phyloP scores from a whole-genome alignment of 2,797 vertebrate genomes.

The Gymnocypris eckloni region DNA sequence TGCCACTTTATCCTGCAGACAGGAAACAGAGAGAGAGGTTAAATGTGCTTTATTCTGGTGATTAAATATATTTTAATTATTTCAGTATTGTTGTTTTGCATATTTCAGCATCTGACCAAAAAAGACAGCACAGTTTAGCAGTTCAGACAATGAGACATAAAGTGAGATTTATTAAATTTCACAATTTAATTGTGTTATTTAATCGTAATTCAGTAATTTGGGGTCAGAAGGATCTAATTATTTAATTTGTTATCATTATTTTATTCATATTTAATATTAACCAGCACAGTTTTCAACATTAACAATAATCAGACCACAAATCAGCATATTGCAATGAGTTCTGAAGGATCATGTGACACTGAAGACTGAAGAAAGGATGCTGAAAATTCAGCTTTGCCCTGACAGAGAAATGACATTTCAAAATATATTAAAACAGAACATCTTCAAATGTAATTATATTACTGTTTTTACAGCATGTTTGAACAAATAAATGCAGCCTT shows the following conservation, averaged over 20 bases:
- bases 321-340: background rate
- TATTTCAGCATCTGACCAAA: slow-evolving; percentile 3
- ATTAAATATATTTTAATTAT: background rate
- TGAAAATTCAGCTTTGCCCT: background rate
- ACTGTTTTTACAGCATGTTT: background rate
- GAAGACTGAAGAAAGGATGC: background rate
- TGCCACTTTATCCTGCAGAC: slow-evolving; percentile 88
- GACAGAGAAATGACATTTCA: too few species aligned
- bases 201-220: background rate
- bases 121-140: background rate
- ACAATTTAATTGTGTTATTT: background rate
- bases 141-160: background rate
- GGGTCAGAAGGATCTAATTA: background rate
- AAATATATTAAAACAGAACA: too few species aligned
- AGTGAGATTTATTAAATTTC: background rate
- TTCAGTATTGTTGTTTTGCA: background rate
- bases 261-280: too few species aligned
- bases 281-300: background rate
- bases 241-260: too few species aligned
- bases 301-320: background rate
- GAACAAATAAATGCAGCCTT: background rate
- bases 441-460: background rate
- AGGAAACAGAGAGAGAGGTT: background rate
- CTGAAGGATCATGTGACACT: background rate
- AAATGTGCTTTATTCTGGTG: background rate